A percentile compares a stretch with the other conserved stretches of the same genome.
Evolutionary conservation across 2,113 vertebrate species (phyloP).

Genomic region (Syngnathus typhle): DNA sequence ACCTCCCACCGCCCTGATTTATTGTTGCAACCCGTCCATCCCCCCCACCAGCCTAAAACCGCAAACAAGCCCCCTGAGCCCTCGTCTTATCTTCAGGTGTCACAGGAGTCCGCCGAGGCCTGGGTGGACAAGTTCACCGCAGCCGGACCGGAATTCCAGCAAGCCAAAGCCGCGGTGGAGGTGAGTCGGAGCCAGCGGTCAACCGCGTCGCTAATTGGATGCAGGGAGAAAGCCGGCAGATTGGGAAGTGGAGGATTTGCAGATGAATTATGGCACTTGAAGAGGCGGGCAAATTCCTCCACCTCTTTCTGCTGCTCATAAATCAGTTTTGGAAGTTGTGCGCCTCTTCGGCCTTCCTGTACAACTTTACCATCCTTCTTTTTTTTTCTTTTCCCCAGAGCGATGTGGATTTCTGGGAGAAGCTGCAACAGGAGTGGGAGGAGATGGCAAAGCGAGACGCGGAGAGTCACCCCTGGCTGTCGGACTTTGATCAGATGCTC

Average conservation of each 20-base stretch:
- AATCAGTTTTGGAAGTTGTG: constrained; percentile 1
- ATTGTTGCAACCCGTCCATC: constrained; percentile 5
- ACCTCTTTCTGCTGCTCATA: background rate
- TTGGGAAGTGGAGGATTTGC: background rate
- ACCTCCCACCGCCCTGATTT: constrained; percentile 21
- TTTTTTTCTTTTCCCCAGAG: constrained; percentile 68
- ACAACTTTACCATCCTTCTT: constrained; percentile 13
- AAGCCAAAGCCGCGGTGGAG: constrained; percentile 93
- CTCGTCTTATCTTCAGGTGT: constrained; percentile 65
- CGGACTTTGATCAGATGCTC: constrained; percentile 88
- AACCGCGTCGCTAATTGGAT: constrained; percentile 4
- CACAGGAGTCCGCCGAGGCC: constrained; percentile 86
- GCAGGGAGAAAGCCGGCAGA: constrained; percentile 1
- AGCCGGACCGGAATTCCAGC: constrained; percentile 86
- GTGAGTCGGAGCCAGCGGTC: constrained; percentile 65
- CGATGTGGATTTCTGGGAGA: constrained; percentile 99
- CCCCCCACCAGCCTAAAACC: constrained; percentile 5
- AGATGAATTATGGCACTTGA: constrained; percentile 6
- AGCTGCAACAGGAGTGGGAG: constrained; percentile 97
- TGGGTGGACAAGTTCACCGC: constrained; percentile 92
- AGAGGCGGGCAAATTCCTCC: constrained; percentile 2
- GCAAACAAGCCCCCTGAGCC: constrained; percentile 14
- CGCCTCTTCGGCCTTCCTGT: background rate
- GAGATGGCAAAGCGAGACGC: constrained; percentile 97
- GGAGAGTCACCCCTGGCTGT: constrained; percentile 94